Evolutionary conservation across 2,113 vertebrate genomes (phyloP), one percentile per base, ranked within the genome.

Genomic region (Syngnathus floridae): DNA sequence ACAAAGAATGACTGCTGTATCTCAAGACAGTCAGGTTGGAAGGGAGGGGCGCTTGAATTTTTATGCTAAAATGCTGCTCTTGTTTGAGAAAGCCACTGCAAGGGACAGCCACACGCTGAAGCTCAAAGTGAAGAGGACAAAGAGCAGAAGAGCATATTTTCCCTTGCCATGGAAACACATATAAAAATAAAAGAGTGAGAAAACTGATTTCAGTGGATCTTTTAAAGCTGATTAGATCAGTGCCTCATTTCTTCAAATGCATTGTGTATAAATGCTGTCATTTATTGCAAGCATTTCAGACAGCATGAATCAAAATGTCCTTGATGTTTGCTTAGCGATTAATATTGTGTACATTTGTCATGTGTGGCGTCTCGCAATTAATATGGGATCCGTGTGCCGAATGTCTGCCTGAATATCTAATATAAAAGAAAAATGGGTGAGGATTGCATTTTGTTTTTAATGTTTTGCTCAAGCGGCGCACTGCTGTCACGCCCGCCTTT

Each of bases 401-500:
- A 74, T 57, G 81, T 84, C 82, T 77, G 64, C 74, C 80, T 59
- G 74, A 75, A 83, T 76, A 84, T 82, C 76, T 84, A 67, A 86
- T 87, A 76, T 78, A 69, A 85, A 82, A 86, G 79, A 75, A 80
- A 83, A 85, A 79, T 68, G 76, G 84, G 81, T 70, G 76, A 88
- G 88, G 86, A 88, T 78, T 82, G 88, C 82, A 87, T 89, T 90
- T 88, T 82, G 85, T 89, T 90, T 88, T 86, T 87, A 81, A 90
- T 88, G 83, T 89, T 90, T 90, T 86, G 83, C 88, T 90, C 78
- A 84, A 88, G 87, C 84, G 81, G 86, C 88, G 86, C 87, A 82
- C 75, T 82, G 87, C 88, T 90, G 87, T 88, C 88, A 88, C 80
- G 79, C 85, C 83, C 76, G 82, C 72, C 22, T 76, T 82, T 73